phyloP scores from a whole-genome alignment of 2,797 vertebrate genomes.

The Pagetopsis macropterus region DNA sequence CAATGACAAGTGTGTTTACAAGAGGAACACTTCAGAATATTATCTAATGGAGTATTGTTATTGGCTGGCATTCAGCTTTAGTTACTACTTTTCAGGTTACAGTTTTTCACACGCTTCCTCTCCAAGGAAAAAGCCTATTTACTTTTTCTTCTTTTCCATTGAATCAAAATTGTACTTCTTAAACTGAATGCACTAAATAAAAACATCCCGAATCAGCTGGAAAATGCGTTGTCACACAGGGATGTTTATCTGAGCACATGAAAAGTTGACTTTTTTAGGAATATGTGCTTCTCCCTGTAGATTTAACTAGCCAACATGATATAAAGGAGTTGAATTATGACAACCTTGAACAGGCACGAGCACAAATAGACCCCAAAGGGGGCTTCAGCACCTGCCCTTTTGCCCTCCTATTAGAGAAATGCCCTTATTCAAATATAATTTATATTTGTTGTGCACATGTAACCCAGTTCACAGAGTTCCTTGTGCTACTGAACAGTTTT shows the following conservation, averaged over 20 bases:
- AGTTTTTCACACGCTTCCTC: not conserved
- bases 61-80: slow-evolving; percentile 3
- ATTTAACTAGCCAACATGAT: too few species aligned
- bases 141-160: too few species aligned
- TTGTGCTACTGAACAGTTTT: too few species aligned
- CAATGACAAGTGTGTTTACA: not conserved
- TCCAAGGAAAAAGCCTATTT: not conserved
- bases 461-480: too few species aligned
- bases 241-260: slow-evolving; percentile 1
- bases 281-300: not conserved
- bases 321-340: too few species aligned
- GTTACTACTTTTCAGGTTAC: slow-evolving; percentile 1
- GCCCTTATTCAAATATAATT: too few species aligned
- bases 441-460: too few species aligned
- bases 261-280: not conserved
- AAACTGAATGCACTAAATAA: not conserved
- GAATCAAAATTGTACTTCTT: not conserved
- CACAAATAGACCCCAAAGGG: too few species aligned
- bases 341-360: too few species aligned
- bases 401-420: too few species aligned
- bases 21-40: not conserved
- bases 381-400: too few species aligned
- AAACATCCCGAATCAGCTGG: not conserved
- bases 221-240: not conserved
- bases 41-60: slow-evolving; percentile 16